These are phyloP conservation scores for Dipodomys stephensi DNA, from an alignment of 2,113 vertebrate genomes.

Conservation along the genomic window DNA sequence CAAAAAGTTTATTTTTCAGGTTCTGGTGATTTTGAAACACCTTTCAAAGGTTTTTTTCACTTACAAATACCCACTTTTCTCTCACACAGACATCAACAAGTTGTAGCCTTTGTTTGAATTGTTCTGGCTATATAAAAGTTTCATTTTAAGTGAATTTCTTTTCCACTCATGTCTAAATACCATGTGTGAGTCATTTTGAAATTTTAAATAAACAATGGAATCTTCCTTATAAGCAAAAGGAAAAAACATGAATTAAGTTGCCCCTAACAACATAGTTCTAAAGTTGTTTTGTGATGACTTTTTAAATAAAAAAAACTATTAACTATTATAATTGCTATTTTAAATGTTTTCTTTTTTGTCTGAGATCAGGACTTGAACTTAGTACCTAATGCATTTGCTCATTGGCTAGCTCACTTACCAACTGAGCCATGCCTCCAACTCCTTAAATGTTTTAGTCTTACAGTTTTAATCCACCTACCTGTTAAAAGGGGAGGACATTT, in stretches of 20 bases:
- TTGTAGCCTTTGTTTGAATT: neutral
- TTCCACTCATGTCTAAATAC: constrained; percentile 36
- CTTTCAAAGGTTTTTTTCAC: neutral
- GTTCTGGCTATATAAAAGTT: constrained; percentile 21
- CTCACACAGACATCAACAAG: neutral
- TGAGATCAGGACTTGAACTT: no score
- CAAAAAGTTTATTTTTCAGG: constrained; percentile 32
- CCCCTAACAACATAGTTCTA: neutral
- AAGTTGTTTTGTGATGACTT: constrained; percentile 6
- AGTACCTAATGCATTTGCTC: no score
- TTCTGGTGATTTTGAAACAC: neutral
- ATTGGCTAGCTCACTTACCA: no score
- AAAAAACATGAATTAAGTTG: neutral
- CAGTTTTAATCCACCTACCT: constrained; percentile 36
- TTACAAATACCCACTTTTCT: neutral
- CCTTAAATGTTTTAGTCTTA: constrained; percentile 1
- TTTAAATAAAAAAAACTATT: constrained; percentile 27
- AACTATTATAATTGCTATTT: constrained; percentile 41
- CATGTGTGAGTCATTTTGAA: neutral
- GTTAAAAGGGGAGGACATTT: constrained; percentile 3
- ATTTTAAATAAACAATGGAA: constrained; percentile 58
- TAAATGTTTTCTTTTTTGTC: neutral
- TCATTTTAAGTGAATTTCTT: constrained; percentile 48
- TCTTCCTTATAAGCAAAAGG: neutral
- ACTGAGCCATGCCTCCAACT: no score